Evolutionary conservation across 2,113 vertebrate genomes (phyloP).

Genomic region (Nipponia nippon): DNA sequence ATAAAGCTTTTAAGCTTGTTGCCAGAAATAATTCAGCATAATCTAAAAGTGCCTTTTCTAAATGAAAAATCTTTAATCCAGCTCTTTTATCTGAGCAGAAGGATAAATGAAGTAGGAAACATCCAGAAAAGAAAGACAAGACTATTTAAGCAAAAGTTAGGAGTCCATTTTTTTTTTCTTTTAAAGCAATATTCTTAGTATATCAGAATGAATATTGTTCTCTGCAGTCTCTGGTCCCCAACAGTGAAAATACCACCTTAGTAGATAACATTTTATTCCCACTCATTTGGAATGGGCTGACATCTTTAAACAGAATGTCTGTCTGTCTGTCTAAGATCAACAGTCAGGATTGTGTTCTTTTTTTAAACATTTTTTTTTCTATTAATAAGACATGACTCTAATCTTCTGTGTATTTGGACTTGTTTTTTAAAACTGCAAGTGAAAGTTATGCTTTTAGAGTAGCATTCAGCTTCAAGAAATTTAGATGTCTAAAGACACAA

Average conservation of each 20-base stretch:
- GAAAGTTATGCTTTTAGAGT: background rate
- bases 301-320: background rate
- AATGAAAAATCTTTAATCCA: background rate
- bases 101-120: background rate
- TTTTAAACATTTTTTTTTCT: background rate
- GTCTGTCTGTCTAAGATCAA: background rate
- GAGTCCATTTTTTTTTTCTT: background rate
- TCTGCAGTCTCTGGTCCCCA: background rate
- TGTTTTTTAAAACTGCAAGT: background rate
- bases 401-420: background rate
- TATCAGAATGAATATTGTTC: background rate
- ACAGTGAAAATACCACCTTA: background rate
- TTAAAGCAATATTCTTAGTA: background rate
- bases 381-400: background rate
- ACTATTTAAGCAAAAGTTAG: background rate
- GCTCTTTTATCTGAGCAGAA: background rate
- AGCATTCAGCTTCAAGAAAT: background rate
- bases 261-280: background rate
- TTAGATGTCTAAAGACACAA: background rate
- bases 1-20: background rate
- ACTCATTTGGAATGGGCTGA: background rate
- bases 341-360: background rate
- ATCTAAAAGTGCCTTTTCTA: background rate
- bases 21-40: background rate
- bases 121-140: background rate